Base-by-base conservation (phyloP, 2,797 vertebrate species). In the Odontamblyopus rebecca region DNA sequence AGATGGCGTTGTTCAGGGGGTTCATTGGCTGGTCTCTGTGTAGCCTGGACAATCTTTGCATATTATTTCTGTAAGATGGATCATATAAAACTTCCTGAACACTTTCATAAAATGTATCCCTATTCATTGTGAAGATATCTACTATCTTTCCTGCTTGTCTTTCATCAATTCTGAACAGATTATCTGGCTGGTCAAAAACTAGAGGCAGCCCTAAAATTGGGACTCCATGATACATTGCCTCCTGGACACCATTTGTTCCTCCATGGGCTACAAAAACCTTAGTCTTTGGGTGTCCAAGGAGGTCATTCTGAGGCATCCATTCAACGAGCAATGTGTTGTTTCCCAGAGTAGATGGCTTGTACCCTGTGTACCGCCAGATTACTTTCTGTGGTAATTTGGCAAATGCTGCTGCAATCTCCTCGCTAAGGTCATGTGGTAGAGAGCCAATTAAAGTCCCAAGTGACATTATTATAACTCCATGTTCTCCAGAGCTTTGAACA, bases 401-500 rank as follows among this genome's bases (percentile, higher is more conserved):
- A 62, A 94, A 93, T 61, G 79, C 88, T 66, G 88, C 81, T 27
- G 91, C 92, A 0, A 94, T 89, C 64, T 86, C 77, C 35, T 94
- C 82, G 0, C 88, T 75, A 4, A 93, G 66, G 18, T 92, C 90
- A 29, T 0, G 4, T 0, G 91, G 91, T 61, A 94, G 89, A 2
- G 87, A 69, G 7, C 50, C 78, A 16, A 90, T 77, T 18, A 93
- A 73, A 5, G 93, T 92, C 61, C 93, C 93, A 69, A 94, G 72
- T 61, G 93, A 93, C 89, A 94, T 95, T 12, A 96, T 68, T 44
- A 97, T 80, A 71, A 93, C 73, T 35, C 93, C 93, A 9, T 93
- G 87, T 2, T 93, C 88, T 60, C 90, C 92, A 32, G 93, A 94
- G 53, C 89, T 93, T 64, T 91, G 85, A 12, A 92, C 79, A 78